Evolutionary conservation across 2,888 invertebrate species (phyloP).

Genomic region (Choristoneura rosaceana): DNA sequence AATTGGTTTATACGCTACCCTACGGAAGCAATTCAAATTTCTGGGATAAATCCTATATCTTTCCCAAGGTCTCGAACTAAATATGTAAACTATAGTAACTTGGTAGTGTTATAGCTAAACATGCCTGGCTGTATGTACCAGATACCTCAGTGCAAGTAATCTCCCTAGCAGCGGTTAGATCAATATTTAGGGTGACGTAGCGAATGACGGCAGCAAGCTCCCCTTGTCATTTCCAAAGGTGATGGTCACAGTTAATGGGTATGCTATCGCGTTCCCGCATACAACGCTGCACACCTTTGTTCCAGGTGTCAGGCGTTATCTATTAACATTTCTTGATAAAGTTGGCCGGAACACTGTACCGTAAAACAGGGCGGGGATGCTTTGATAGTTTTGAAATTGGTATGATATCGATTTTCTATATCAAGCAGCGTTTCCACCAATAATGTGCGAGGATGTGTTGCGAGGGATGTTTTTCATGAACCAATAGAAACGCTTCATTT

Average conservation of each 20-base stretch:
- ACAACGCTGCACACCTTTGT: slow-evolving; percentile 25
- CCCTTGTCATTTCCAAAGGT: slow-evolving; percentile 60
- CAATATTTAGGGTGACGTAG: slow-evolving; percentile 65
- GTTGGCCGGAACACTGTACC: not conserved
- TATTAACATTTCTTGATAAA: not conserved
- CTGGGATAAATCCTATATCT: too few species aligned
- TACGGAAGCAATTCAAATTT: too few species aligned
- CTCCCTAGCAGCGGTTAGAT: slow-evolving; percentile 63
- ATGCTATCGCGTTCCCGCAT: slow-evolving; percentile 25
- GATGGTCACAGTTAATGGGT: slow-evolving; percentile 36
- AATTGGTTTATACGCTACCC: too few species aligned
- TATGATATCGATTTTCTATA: too few species aligned
- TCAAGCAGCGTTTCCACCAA: too few species aligned
- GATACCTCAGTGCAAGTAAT: slow-evolving; percentile 17
- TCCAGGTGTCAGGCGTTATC: slow-evolving; percentile 26
- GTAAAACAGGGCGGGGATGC: too few species aligned
- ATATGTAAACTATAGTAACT: too few species aligned
- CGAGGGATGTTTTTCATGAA: too few species aligned
- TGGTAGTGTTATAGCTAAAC: not conserved
- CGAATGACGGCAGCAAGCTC: slow-evolving; percentile 43
- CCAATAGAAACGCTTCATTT: too few species aligned
- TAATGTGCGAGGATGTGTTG: too few species aligned
- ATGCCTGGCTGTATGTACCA: slow-evolving; percentile 27
- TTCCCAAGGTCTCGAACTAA: too few species aligned
- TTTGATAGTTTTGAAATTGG: too few species aligned